phyloP scores from a whole-genome alignment of 2,113 vertebrate genomes.

The Channa argus region DNA sequence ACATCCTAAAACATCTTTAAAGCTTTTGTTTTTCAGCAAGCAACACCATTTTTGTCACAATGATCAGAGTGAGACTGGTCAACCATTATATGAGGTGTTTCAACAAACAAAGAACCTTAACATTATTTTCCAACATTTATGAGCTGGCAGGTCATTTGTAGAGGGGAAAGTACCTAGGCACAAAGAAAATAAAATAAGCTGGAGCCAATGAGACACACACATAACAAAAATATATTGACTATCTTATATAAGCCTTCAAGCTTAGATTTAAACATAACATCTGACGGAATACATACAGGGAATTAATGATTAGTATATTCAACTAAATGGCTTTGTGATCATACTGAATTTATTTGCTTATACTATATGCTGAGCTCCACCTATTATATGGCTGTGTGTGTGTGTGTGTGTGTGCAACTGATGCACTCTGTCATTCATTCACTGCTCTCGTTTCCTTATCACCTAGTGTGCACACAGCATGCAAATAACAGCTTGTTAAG shows the following conservation, averaged over 20 bases:
- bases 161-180: background rate
- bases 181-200: slow-evolving; percentile 1
- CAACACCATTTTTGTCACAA: background rate
- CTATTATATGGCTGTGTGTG: slow-evolving; percentile 2
- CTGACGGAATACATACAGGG: slow-evolving; percentile 20
- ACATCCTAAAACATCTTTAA: background rate
- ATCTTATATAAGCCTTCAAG: background rate
- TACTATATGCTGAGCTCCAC: slow-evolving; percentile 23
- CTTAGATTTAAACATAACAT: slow-evolving; percentile 34
- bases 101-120: background rate
- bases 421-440: slow-evolving; percentile 50
- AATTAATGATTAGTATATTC: slow-evolving; percentile 29
- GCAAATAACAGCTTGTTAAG: slow-evolving; percentile 56
- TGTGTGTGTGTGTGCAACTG: slow-evolving; percentile 15
- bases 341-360: slow-evolving; percentile 22
- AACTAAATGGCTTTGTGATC: slow-evolving; percentile 38
- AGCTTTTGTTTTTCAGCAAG: background rate
- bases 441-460: slow-evolving; percentile 44
- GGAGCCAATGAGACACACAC: slow-evolving; percentile 5
- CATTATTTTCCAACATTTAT: background rate
- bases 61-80: background rate
- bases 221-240: slow-evolving; percentile 6
- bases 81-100: background rate
- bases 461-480: slow-evolving; percentile 40
- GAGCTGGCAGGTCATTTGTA: background rate